phyloP scores from a whole-genome alignment of 2,888 invertebrate species.

The Andrena dorsata region DNA sequence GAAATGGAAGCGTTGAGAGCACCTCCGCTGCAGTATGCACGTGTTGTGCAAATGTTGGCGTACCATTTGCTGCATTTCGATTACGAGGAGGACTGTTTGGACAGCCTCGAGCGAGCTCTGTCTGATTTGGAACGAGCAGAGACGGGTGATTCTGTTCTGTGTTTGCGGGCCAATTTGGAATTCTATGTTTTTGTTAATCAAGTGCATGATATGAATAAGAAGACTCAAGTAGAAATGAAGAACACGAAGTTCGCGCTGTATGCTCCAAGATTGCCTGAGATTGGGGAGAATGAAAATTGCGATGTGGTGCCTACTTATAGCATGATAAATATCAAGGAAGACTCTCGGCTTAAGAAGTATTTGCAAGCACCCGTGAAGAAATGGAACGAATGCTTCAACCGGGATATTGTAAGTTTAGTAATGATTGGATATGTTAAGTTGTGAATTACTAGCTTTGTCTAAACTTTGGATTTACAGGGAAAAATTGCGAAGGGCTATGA shows the following conservation, averaged over 20 bases:
- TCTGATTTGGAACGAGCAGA: slow-evolving; percentile 59
- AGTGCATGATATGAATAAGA: slow-evolving; percentile 58
- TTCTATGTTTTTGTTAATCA: slow-evolving; percentile 76
- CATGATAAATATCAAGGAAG: slow-evolving; percentile 77
- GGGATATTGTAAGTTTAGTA: slow-evolving; percentile 72
- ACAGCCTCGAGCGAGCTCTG: slow-evolving; percentile 67
- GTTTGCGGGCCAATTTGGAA: slow-evolving; percentile 75
- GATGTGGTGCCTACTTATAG: slow-evolving; percentile 79
- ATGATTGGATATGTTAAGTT: neutral
- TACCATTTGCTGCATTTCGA: slow-evolving; percentile 73
- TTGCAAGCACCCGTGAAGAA: slow-evolving; percentile 68
- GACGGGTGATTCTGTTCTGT: slow-evolving; percentile 47
- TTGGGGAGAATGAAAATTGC: slow-evolving; percentile 50
- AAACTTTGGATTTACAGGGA: slow-evolving; percentile 57
- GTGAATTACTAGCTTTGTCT: neutral
- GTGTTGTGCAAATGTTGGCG: slow-evolving; percentile 75
- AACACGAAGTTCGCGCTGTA: slow-evolving; percentile 60
- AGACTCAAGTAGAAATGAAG: slow-evolving; percentile 75
- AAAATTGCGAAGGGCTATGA: slow-evolving; percentile 70
- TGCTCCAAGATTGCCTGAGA: slow-evolving; percentile 53
- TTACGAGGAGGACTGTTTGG: slow-evolving; percentile 51
- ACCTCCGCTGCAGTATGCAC: slow-evolving; percentile 66
- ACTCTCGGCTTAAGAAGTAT: slow-evolving; percentile 66
- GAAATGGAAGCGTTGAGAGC: slow-evolving; percentile 72
- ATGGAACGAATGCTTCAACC: slow-evolving; percentile 74